Base-by-base conservation (phyloP, 1,140 invertebrate genomes). In the Arctopsyche grandis region DNA sequence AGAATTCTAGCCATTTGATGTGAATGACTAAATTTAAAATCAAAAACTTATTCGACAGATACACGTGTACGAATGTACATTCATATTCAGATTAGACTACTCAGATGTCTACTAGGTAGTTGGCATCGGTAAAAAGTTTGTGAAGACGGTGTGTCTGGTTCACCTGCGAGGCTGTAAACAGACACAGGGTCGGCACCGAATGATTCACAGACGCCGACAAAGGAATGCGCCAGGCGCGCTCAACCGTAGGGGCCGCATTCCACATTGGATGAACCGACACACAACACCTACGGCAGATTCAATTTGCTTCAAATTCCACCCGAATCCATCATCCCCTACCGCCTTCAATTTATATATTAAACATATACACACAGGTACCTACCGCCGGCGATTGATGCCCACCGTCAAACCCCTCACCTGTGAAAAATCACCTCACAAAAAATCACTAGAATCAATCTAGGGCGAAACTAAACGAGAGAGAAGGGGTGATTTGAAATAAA, bases 121-220 rank as follows among this genome's bases (percentile, higher is more conserved):
- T 38, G 29, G 29, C 29, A 38, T 38, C 7, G 29, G n/a, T 44
- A 46, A 71, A 71, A 71, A 19, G 10, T 71, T 48, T 24, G 26
- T 58, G 56, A 76, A 76, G n/a, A 16, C 60, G 19, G 46, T 79
- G 78, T 79, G 38, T 24, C 78, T 76, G n/a, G 63, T 48, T 79
- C 78, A 79, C 78, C 78, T 79, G 78, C 56, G 52, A 63, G 69
- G 66, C 24, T 26, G 22, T 73, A 60, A 44, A 78, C 46, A 78
- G 69, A 78, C 63, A 48, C 14, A 56, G 16, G 24, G 78, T 75
- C 78, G 71, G 73, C 78, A 75, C 9, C 26, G 78, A 66, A 79
- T 79, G 78, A 79, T 79, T 79, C 78, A 79, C 78, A 76, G 71
- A 75, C 46, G 71, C 71, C 71, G 71, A 75, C 71, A 79, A 75